Conservation (phyloP, 2,888 invertebrate genomes). For the Latheticus oryzae region DNA sequence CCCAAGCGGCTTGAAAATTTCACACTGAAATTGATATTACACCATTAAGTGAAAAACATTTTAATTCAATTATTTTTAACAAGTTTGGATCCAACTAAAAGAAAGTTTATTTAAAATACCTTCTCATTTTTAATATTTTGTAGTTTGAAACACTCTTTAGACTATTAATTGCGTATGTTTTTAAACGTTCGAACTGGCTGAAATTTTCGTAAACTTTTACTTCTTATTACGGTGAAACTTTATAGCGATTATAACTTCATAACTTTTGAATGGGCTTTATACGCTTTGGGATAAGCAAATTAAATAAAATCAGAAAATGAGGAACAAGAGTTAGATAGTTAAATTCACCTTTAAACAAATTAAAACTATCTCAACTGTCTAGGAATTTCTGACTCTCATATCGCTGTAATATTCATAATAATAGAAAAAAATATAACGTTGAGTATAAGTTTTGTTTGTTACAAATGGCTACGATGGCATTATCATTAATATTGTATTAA, state of each 20-base stretch:
- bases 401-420: background rate
- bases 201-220: conserved; percentile 20
- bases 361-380: conserved; percentile 26
- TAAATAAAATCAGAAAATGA: conserved; percentile 25
- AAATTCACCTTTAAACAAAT: conserved; percentile 22
- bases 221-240: conserved; percentile 24
- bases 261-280: conserved; percentile 22
- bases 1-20: conserved; percentile 8
- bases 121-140: too few species aligned
- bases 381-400: conserved; percentile 13
- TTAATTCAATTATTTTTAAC: conserved; percentile 22
- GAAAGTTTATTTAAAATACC: too few species aligned
- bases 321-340: conserved; percentile 5
- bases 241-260: conserved; percentile 23
- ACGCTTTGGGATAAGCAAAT: conserved; percentile 24
- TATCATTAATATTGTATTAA: too few species aligned
- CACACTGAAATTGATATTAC: conserved; percentile 22
- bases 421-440: too few species aligned
- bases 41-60: conserved; percentile 23
- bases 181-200: too few species aligned
- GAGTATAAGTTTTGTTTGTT: too few species aligned
- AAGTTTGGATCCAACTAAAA: conserved; percentile 8
- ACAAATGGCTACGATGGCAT: too few species aligned
- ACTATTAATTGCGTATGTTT: too few species aligned
- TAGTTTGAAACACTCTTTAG: too few species aligned